A percentile compares a stretch with the other conserved stretches of the same genome.
Conservation (phyloP, 2,888 invertebrate genomes). For the Halocaridina rubra region DNA sequence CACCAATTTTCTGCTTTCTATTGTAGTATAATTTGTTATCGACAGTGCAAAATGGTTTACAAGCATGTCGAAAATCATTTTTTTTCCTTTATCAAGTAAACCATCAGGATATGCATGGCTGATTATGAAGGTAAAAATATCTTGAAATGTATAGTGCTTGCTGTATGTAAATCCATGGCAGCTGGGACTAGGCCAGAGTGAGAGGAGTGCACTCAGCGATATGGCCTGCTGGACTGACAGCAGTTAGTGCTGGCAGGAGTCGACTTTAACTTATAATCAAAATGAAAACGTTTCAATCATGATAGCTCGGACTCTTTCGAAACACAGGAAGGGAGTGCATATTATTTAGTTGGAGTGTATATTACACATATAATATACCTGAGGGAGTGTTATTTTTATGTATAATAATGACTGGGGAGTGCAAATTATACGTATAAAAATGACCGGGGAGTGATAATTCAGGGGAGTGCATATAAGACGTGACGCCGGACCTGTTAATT, state of each 20-base stretch:
- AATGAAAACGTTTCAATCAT: no score
- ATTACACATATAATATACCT: no score
- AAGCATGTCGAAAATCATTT: background rate
- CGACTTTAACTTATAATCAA: background rate
- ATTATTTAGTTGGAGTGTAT: no score
- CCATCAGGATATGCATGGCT: background rate
- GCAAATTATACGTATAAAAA: no score
- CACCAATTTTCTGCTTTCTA: conserved; percentile 8
- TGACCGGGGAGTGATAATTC: background rate
- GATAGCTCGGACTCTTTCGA: no score
- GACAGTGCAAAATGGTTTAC: conserved; percentile 8
- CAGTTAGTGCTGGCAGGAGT: background rate
- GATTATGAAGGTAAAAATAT: conserved; percentile 6
- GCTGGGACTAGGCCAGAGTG: background rate
- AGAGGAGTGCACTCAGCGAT: background rate
- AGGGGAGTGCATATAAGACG: background rate
- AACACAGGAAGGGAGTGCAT: no score
- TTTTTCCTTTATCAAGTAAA: background rate
- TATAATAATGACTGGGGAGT: no score
- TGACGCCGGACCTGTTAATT: background rate
- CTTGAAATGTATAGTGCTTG: conserved; percentile 12
- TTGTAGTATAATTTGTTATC: conserved; percentile 22
- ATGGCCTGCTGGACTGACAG: background rate
- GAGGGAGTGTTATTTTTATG: no score
- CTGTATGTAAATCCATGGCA: conserved; percentile 9